phyloP scores from a whole-genome alignment of 2,888 invertebrate species.

The Eupithecia subfuscata region DNA sequence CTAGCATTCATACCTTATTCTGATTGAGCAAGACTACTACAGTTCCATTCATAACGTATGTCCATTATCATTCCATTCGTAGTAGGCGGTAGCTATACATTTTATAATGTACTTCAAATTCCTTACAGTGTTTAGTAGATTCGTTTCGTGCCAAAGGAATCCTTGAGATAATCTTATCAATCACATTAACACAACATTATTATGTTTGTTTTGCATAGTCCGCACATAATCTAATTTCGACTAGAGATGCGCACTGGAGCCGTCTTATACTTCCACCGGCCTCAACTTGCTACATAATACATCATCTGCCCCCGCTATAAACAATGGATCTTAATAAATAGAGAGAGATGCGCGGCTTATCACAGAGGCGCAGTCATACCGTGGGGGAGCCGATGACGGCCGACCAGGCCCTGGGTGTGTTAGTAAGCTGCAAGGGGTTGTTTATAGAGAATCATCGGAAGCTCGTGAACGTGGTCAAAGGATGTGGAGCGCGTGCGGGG shows the following conservation, averaged over 20 bases:
- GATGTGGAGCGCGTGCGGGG: conserved; percentile 72
- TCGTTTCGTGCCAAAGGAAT: neutral
- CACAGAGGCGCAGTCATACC: conserved; percentile 50
- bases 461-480: conserved; percentile 71
- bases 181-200: conserved; percentile 30
- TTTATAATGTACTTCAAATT: neutral
- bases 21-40: conserved; percentile 8
- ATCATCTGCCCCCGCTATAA: conserved; percentile 45
- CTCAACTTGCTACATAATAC: conserved; percentile 38
- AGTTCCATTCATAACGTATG: conserved; percentile 14
- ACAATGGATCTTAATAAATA: conserved; percentile 56
- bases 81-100: neutral
- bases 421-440: conserved; percentile 52
- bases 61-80: conserved; percentile 3
- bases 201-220: conserved; percentile 26
- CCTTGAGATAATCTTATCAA: conserved; percentile 25
- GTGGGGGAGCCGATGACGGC: conserved; percentile 51
- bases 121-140: neutral
- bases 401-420: conserved; percentile 39
- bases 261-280: conserved; percentile 26
- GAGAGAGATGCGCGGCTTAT: conserved; percentile 45
- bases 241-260: conserved; percentile 26
- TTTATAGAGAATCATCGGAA: conserved; percentile 74
- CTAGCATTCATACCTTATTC: conserved; percentile 7
- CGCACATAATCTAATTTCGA: conserved; percentile 30